A percentile compares a stretch with the other conserved stretches of the same genome.
phyloP scores from a whole-genome alignment of 2,113 vertebrate genomes.

The Tiliqua scincoides region DNA sequence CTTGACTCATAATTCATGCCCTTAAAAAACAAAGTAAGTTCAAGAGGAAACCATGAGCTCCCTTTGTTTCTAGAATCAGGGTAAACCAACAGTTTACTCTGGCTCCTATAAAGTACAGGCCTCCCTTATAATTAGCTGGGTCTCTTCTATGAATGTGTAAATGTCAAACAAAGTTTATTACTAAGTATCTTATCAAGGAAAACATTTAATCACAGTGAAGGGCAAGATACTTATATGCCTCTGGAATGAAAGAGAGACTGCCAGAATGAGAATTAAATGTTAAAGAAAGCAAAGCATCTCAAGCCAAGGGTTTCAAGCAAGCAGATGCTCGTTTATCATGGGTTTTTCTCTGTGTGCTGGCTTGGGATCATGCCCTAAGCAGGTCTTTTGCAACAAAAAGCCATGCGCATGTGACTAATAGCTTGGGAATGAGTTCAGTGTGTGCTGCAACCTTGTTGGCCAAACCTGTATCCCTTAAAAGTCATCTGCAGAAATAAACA shows the following conservation, averaged over 20 bases:
- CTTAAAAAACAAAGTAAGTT: slow-evolving; percentile 23
- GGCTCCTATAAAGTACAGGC: slow-evolving; percentile 28
- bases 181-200: slow-evolving; percentile 64
- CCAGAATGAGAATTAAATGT: slow-evolving; percentile 70
- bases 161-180: slow-evolving; percentile 39
- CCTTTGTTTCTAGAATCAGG: slow-evolving; percentile 9
- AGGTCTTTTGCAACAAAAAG: slow-evolving; percentile 62
- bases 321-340: slow-evolving; percentile 71
- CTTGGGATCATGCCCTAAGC: slow-evolving; percentile 52
- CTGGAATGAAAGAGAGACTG: slow-evolving; percentile 64
- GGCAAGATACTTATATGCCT: slow-evolving; percentile 58
- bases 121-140: slow-evolving; percentile 50
- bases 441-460: background rate
- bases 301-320: slow-evolving; percentile 67
- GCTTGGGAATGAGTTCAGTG: slow-evolving; percentile 61
- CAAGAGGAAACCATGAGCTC: slow-evolving; percentile 28
- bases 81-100: slow-evolving; percentile 41
- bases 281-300: slow-evolving; percentile 69
- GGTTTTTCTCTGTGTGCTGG: slow-evolving; percentile 32
- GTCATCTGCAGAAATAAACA: slow-evolving; percentile 29
- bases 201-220: slow-evolving; percentile 70
- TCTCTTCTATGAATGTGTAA: slow-evolving; percentile 53
- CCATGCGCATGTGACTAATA: slow-evolving; percentile 61
- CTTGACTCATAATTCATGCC: slow-evolving; percentile 10
- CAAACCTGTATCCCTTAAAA: slow-evolving; percentile 29